These are phyloP conservation scores for Scolopax bukidnonensis DNA, from an alignment of 2,797 vertebrate genomes.

Conservation along the genomic window DNA sequence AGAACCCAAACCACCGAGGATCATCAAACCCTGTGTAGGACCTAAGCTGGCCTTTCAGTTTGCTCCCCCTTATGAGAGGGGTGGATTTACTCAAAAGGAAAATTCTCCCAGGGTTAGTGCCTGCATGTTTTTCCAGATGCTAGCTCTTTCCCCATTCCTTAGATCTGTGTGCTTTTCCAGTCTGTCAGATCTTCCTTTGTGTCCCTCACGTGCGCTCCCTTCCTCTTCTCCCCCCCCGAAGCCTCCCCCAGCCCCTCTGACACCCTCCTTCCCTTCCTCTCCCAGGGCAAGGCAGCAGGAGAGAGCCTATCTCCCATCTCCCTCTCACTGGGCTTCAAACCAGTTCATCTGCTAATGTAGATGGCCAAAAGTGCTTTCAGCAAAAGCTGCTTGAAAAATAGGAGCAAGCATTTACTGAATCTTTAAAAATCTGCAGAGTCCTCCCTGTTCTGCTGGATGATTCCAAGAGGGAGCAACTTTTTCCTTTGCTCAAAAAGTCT, in stretches of 20 bases:
- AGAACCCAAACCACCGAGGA: background rate
- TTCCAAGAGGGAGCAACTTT: background rate
- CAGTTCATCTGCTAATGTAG: background rate
- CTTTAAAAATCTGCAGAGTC: background rate
- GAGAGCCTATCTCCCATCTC: background rate
- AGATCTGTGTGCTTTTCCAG: background rate
- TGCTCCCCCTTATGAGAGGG: background rate
- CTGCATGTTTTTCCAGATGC: background rate
- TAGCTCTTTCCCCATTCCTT: background rate
- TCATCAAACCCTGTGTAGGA: background rate
- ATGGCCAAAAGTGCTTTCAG: background rate
- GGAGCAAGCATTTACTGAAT: background rate
- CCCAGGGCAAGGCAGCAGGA: background rate
- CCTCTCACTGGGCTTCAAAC: background rate
- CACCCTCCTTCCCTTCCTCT: background rate
- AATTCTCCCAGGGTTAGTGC: background rate
- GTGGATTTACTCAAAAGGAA: background rate
- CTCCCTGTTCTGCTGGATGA: background rate
- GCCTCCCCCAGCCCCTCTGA: background rate
- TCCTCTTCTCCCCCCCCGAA: background rate
- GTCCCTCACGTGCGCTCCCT: background rate
- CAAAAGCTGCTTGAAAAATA: background rate
- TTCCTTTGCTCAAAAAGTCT: background rate
- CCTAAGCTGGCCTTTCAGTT: background rate
- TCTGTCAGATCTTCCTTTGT: background rate